Evolutionary conservation across 1,140 invertebrate genomes (phyloP), one percentile per base, ranked within the genome.

Genomic region (Penaeus indicus): DNA sequence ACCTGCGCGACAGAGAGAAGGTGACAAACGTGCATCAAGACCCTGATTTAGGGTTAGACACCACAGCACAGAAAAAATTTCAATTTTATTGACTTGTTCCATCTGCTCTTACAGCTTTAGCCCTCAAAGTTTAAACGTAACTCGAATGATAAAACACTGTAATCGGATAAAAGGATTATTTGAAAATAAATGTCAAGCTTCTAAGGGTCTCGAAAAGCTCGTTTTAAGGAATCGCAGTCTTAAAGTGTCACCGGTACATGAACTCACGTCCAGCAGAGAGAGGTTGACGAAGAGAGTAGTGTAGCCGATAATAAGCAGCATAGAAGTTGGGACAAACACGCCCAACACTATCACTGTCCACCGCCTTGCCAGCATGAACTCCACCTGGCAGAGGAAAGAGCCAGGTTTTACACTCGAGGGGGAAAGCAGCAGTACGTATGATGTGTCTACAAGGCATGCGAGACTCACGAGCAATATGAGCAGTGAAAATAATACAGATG

Each of bases 341-440:
- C 47, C 54, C 63, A 88, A 25, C 1, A 88, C 86, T 21, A 88
- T 88, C 62, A 88, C 86, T 5, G 86, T 88, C 86, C 86, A 88
- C 25, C 86, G 78, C 21, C 86, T 60, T 11, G 42, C 38, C 64
- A 88, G 27, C 67, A 82, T 64, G 19, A 88, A 75, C 47, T 64
- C 21, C n/a, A 88, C 47, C 86, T 88, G 86, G 79, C 8, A 72
- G 38, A 77, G 62, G 38, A 10, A 42, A 22, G 38, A 84, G 63
- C 3, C 10, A 22, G 1, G 8, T 10, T 60, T 61, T 21, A 61
- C 47, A 11, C 8, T 10, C 3, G 22, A 38, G 13, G 42, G 27
- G 32, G 19, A 32, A 18, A 4, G 7, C 38, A n/a, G 21, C 0
- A 11, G 1, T 13, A 21, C 27, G 25, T 1, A 11, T 25, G 42